Conservation (phyloP, 2,888 invertebrate species). For the Melinaea marsaeus region DNA sequence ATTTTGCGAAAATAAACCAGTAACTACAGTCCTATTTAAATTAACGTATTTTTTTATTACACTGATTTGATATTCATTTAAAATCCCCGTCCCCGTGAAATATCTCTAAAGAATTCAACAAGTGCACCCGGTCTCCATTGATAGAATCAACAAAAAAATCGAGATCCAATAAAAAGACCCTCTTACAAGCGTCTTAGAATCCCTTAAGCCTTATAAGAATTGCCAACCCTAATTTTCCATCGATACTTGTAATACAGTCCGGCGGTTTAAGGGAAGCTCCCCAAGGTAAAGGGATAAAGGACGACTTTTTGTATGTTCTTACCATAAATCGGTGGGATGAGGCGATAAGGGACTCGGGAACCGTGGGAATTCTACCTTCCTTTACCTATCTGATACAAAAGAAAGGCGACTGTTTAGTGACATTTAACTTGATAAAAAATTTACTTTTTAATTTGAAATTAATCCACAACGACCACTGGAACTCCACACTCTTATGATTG, state of each 20-base stretch:
- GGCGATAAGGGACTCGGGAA: slow-evolving; percentile 54
- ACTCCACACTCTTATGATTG: not conserved
- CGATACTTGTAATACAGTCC: slow-evolving; percentile 68
- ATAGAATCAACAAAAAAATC: slow-evolving; percentile 38
- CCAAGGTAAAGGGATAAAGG: slow-evolving; percentile 64
- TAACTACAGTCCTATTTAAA: not conserved
- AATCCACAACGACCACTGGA: not conserved
- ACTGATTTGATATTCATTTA: not conserved
- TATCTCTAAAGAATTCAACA: slow-evolving; percentile 1
- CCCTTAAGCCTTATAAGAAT: slow-evolving; percentile 60
- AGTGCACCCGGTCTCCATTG: slow-evolving; percentile 29
- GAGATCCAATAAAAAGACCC: slow-evolving; percentile 50
- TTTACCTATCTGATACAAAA: no score
- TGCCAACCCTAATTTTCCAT: slow-evolving; percentile 69
- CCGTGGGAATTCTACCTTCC: slow-evolving; percentile 46
- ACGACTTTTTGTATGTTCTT: slow-evolving; percentile 67
- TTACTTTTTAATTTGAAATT: no score
- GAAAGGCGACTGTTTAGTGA: no score
- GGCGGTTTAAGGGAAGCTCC: slow-evolving; percentile 48
- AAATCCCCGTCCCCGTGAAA: not conserved
- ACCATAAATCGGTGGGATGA: slow-evolving; percentile 57
- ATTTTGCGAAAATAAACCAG: not conserved
- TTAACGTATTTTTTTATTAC: not conserved
- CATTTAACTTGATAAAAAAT: no score
- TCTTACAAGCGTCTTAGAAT: slow-evolving; percentile 55